A percentile compares a stretch with the other conserved stretches of the same genome.
Conservation (phyloP, 2,113 vertebrate species). For the Microtus richardsoni region DNA sequence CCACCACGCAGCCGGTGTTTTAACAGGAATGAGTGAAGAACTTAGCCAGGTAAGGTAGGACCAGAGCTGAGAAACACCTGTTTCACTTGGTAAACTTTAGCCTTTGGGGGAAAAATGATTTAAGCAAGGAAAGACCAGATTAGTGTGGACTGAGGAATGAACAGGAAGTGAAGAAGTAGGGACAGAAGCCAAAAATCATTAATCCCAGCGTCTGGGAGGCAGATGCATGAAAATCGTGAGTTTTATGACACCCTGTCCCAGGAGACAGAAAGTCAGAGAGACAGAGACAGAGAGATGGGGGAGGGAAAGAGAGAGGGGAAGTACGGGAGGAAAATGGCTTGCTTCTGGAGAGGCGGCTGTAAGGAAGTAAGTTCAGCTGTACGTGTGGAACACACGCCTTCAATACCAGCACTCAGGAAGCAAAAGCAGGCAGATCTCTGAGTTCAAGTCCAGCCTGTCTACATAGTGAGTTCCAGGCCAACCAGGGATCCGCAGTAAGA, state of each 20-base stretch:
- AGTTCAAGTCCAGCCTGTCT: not conserved
- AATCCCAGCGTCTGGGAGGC: not conserved
- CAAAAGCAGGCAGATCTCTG: not conserved
- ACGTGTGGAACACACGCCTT: not conserved
- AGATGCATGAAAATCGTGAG: not conserved
- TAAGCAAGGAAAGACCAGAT: constrained; percentile 16
- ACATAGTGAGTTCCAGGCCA: not conserved
- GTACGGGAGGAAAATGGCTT: not conserved
- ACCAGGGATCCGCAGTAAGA: not conserved
- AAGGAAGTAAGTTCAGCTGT: not conserved
- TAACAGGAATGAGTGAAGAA: not conserved
- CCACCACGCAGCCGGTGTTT: not conserved
- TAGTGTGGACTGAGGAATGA: not conserved
- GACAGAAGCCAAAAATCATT: not conserved
- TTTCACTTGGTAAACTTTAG: not conserved
- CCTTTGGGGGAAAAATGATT: not conserved
- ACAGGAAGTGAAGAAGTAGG: not conserved
- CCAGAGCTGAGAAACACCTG: not conserved
- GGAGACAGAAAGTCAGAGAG: not conserved
- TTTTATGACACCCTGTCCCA: not conserved
- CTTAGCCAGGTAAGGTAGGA: not conserved
- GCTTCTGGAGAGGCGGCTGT: not conserved
- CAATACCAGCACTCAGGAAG: not conserved
- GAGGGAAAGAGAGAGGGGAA: no score
- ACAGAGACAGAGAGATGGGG: no score